A percentile compares a stretch with the other conserved stretches of the same genome.
These are phyloP conservation scores for Chromoteleia sp. DNA, from an alignment of 2,888 invertebrate species.

Conservation along the genomic window DNA sequence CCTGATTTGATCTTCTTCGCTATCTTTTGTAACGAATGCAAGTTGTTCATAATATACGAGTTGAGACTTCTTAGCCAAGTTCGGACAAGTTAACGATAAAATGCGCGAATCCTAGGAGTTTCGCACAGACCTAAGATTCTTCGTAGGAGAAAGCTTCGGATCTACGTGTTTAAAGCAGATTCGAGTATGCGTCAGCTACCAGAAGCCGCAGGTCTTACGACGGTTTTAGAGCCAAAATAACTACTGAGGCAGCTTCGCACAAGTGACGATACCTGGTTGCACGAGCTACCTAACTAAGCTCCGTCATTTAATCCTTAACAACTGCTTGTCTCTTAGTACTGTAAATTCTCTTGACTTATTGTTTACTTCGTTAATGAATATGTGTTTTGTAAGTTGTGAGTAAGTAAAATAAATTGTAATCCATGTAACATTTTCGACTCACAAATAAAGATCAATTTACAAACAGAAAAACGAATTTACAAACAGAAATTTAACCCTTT, in stretches of 20 bases:
- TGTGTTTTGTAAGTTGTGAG: not conserved
- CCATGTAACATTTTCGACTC: no score
- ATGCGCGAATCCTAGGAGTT: constrained; percentile 42
- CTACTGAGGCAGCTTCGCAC: constrained; percentile 39
- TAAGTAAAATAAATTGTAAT: no score
- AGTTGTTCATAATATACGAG: constrained; percentile 52
- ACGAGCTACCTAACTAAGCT: constrained; percentile 50
- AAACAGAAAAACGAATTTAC: no score
- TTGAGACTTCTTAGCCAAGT: constrained; percentile 49
- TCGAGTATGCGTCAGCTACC: constrained; percentile 48
- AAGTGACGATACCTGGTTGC: constrained; percentile 61
- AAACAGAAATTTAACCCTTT: no score
- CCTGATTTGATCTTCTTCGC: constrained; percentile 27
- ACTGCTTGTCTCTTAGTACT: constrained; percentile 59
- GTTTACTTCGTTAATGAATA: constrained; percentile 11
- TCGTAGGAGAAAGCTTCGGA: constrained; percentile 25
- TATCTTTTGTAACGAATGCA: constrained; percentile 39
- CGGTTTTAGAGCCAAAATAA: constrained; percentile 59
- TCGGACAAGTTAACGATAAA: constrained; percentile 59
- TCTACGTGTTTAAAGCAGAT: constrained; percentile 57
- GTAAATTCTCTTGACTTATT: constrained; percentile 51
- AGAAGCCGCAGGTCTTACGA: constrained; percentile 58
- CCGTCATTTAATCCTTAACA: constrained; percentile 61
- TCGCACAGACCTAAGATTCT: constrained; percentile 40
- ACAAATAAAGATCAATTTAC: no score